Evolutionary conservation across 1,140 invertebrate genomes (phyloP), one percentile per base, ranked within the genome.

Genomic region (Cotesia chilonis): DNA sequence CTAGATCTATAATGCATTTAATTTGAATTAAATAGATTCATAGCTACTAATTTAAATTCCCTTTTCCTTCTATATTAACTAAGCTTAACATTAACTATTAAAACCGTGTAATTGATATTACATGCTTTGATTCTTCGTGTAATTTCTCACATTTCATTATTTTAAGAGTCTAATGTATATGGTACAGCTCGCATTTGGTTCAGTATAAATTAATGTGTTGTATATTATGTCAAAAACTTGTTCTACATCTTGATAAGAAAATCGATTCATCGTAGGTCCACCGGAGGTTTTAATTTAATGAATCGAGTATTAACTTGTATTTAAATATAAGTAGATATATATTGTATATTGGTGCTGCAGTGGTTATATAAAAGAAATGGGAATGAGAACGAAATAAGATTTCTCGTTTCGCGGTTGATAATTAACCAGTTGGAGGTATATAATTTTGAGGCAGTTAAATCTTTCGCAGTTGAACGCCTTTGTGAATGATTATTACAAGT

Each of bases 391-490:
- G 41, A 54, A 14, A 10, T 17, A 55, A 60, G 36, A 59, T 55
- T 60, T 41, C 54, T 59, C 35, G 54, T 69, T 69, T 69, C 55
- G 51, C 67, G 54, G 47, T 55, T 60, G 54, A 60, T 69, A 69
- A 69, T 69, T 69, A 69, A 69, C 52, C 54, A 35, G 67, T 69
- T 41, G 20, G 12, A 57, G 17, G 67, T 47, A 37, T 69, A 55
- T 60, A 69, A 69, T 69, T 69, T 69, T 12, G 55, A 41, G 52
- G 52, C 67, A 69, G 54, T 69, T 59, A 69, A 69, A 57, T 60
- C 10, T 14, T 55, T 68, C 4, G 66, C 66, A 55, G 66, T 68
- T 68, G 41, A 68, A 68, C 51, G 66, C 66, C 35, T 68, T 54
- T 35, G 66, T 57, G 14, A 68, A 68, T 54, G 10, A 68, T 55